A percentile compares a stretch with the other conserved stretches of the same genome.
These are phyloP conservation scores for Ectemnius lituratus DNA, from an alignment of 2,888 invertebrate genomes.

Conservation along the genomic window DNA sequence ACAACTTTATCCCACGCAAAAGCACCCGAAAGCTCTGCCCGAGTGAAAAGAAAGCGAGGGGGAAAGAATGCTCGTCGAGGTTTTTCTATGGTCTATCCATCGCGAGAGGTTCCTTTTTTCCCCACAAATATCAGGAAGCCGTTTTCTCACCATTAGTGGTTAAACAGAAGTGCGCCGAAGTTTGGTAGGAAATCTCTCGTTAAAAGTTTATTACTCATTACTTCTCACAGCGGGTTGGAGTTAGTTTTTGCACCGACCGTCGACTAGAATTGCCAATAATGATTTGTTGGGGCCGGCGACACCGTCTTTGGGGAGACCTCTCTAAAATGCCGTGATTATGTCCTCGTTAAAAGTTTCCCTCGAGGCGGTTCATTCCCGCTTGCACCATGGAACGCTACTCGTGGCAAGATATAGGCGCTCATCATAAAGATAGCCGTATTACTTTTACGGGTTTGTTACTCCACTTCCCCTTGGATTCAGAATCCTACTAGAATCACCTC, in stretches of 20 bases:
- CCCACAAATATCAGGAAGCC: constrained; percentile 26
- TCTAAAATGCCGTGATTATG: constrained; percentile 27
- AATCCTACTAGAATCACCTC: too few species aligned
- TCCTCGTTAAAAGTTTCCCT: constrained; percentile 36
- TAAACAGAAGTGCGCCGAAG: not conserved
- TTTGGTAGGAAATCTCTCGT: constrained; percentile 19
- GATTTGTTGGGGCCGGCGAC: constrained; percentile 6
- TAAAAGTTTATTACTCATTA: constrained; percentile 26
- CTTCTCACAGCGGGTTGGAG: not conserved
- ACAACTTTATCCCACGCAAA: not conserved
- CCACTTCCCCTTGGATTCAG: too few species aligned
- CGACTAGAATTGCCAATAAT: constrained; percentile 21
- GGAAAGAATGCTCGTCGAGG: not conserved
- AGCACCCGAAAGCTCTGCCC: not conserved
- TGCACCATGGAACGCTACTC: not conserved
- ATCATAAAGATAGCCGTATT: too few species aligned
- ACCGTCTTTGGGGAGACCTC: not conserved
- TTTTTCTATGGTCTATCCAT: not conserved
- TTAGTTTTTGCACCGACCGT: not conserved
- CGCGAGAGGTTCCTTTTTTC: constrained; percentile 14
- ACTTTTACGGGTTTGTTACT: too few species aligned
- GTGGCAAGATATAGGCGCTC: not conserved
- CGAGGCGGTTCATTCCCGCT: constrained; percentile 22
- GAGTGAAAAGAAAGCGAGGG: not conserved
- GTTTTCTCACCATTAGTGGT: constrained; percentile 19